Evolutionary conservation across 2,797 vertebrate species (phyloP), one percentile per base, ranked within the genome.

Genomic region (Delichon dasypus): DNA sequence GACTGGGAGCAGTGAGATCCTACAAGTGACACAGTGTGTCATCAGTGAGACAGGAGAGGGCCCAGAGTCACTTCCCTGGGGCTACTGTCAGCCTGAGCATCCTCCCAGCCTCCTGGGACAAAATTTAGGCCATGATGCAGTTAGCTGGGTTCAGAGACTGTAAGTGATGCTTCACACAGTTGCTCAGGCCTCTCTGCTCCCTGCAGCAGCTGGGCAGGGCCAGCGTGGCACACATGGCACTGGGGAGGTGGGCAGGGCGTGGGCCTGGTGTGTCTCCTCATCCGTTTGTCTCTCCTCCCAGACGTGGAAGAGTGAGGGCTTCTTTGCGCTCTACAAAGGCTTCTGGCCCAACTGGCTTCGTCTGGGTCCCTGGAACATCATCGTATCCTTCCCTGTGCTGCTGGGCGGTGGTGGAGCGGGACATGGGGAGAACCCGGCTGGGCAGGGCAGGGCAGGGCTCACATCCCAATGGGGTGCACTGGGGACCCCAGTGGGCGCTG

Each of bases 301-400:
- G 98, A 99, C 99, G 2, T 99, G 99, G 98, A 99, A 97, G 96
- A 99, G 98, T 0, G 99, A 99, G 96, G 99, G 99, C 8, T 99
- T 99, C 98, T 99, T 99, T 45, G 99, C 99, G 8, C 98, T 99
- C 86, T 99, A 99, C 94, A 99, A 99, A 96, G 99, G 99, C 34
- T 99, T 99, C 97, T 99, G 99, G 99, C 99, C 99, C 32, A 99
- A 99, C 97, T 99, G 99, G 99, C 98, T 99, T 83, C 98, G 99
- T 64, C 98, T 99, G 12, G 99, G 99, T 5, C 99, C 99, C 17
- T 99, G 99, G 99, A 99, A 99, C 97, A 99, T 99, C 97, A 99
- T 99, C 6, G 99, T 99, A 99, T 99, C 99, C 99, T 99, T 99
- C 70, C 11, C 9, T 7, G 10, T 30, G 54, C 29, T 75, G 74